These are phyloP conservation scores for Hoplostethus atlanticus DNA, from an alignment of 2,797 vertebrate species.

Conservation along the genomic window DNA sequence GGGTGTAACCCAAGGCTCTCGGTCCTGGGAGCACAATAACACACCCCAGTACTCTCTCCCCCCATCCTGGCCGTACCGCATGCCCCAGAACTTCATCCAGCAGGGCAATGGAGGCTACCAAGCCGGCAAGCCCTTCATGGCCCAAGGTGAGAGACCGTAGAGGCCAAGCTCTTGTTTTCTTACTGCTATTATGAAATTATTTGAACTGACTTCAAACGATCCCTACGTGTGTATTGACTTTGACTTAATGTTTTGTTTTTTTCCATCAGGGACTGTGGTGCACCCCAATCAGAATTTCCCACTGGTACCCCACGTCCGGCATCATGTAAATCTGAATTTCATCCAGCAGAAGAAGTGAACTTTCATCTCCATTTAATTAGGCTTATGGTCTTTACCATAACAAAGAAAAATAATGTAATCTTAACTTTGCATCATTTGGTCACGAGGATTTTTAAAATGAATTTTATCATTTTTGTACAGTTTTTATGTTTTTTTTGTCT, in stretches of 20 bases:
- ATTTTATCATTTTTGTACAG: constrained; percentile 99
- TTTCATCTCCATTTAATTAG: constrained; percentile 63
- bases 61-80: constrained; percentile 94
- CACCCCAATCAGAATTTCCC: constrained; percentile 92
- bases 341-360: constrained; percentile 98
- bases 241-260: neutral
- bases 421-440: constrained; percentile 86
- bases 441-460: constrained; percentile 91
- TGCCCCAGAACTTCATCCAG: constrained; percentile 96
- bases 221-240: neutral
- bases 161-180: neutral
- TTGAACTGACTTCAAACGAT: too few relatives aligned
- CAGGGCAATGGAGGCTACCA: constrained; percentile 92
- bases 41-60: constrained; percentile 89
- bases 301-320: constrained; percentile 92
- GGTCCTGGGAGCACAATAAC: constrained; percentile 91
- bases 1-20: constrained; percentile 87
- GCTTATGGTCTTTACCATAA: constrained; percentile 64
- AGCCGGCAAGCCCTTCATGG: constrained; percentile 91
- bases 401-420: constrained; percentile 75
- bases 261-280: constrained; percentile 89
- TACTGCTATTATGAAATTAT: too few relatives aligned
- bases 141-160: constrained; percentile 87
- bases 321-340: constrained; percentile 92
- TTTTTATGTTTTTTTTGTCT: constrained; percentile 91